Percentiles rank a stretch among this genome's conserved stretches.
Conservation (phyloP, 2,888 invertebrate species). For the Chouioia cunea region DNA sequence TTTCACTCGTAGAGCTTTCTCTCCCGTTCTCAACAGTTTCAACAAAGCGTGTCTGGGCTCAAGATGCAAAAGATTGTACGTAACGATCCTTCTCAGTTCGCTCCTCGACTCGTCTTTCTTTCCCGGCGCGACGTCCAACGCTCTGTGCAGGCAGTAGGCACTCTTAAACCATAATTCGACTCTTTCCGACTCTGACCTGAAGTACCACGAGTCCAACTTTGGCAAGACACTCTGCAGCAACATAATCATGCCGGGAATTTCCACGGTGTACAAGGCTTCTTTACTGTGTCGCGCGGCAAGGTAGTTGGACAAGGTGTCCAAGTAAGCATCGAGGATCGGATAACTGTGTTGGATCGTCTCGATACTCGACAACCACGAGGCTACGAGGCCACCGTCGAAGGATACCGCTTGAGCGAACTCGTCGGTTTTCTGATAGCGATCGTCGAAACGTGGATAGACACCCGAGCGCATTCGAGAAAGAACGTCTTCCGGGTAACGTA, state of each 20-base stretch:
- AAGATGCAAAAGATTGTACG: slow-evolving; percentile 64
- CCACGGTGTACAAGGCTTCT: slow-evolving; percentile 63
- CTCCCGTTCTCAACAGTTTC: slow-evolving; percentile 64
- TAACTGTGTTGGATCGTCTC: slow-evolving; percentile 65
- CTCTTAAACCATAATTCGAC: slow-evolving; percentile 65
- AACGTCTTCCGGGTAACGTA: slow-evolving; percentile 65
- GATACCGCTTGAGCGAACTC: slow-evolving; percentile 65
- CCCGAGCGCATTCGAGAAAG: slow-evolving; percentile 63
- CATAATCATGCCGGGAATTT: slow-evolving; percentile 67
- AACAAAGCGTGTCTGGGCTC: slow-evolving; percentile 66
- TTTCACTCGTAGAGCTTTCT: slow-evolving; percentile 61
- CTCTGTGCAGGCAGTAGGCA: slow-evolving; percentile 64
- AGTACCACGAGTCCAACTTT: slow-evolving; percentile 66
- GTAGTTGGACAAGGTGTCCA: slow-evolving; percentile 64
- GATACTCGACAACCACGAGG: slow-evolving; percentile 66
- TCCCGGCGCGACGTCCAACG: slow-evolving; percentile 56
- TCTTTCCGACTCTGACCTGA: slow-evolving; percentile 61
- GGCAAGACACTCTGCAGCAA: slow-evolving; percentile 65
- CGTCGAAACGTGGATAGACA: slow-evolving; percentile 64
- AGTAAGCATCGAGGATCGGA: slow-evolving; percentile 63
- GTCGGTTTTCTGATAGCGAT: slow-evolving; percentile 61
- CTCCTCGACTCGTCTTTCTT: slow-evolving; percentile 62
- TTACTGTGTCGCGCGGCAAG: slow-evolving; percentile 60
- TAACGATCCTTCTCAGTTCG: slow-evolving; percentile 63
- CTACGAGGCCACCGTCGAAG: slow-evolving; percentile 65